phyloP scores from a whole-genome alignment of 2,888 invertebrate genomes.

The Penaeus monodon region DNA sequence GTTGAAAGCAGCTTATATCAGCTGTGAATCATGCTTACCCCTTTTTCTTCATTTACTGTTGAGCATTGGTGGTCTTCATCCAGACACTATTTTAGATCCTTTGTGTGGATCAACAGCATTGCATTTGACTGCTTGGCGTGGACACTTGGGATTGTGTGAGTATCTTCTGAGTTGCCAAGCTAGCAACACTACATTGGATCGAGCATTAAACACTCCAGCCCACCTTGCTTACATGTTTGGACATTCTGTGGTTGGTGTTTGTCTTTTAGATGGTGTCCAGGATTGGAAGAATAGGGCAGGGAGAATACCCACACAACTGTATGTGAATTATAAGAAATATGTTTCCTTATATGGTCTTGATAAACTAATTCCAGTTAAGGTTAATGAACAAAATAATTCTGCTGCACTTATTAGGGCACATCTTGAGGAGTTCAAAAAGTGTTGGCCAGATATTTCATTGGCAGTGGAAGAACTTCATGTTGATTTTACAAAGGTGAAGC shows the following conservation, averaged over 20 bases:
- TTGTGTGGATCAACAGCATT: constrained; percentile 20
- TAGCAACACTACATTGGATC: not conserved
- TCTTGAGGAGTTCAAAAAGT: not conserved
- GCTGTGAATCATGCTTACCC: not conserved
- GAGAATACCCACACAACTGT: not conserved
- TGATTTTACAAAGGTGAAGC: constrained; percentile 30
- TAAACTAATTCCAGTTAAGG: not conserved
- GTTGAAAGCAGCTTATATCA: not conserved
- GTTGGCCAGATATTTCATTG: not conserved
- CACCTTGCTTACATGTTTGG: constrained; percentile 34
- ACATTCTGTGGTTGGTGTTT: constrained; percentile 6
- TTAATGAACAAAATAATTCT: not conserved
- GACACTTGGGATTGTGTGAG: not conserved
- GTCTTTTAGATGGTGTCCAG: not conserved
- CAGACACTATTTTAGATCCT: constrained; percentile 13
- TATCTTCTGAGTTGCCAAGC: not conserved
- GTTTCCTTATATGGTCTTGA: not conserved
- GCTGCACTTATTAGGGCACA: not conserved
- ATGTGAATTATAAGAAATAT: constrained; percentile 9
- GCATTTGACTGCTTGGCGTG: constrained; percentile 24
- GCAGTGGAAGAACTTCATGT: constrained; percentile 22
- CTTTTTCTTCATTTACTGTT: constrained; percentile 25
- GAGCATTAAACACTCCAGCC: constrained; percentile 5
- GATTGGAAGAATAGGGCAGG: constrained; percentile 10
- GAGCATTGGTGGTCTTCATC: not conserved